Evolutionary conservation across 2,888 invertebrate genomes (phyloP).

Genomic region (Scaptomyza flava): DNA sequence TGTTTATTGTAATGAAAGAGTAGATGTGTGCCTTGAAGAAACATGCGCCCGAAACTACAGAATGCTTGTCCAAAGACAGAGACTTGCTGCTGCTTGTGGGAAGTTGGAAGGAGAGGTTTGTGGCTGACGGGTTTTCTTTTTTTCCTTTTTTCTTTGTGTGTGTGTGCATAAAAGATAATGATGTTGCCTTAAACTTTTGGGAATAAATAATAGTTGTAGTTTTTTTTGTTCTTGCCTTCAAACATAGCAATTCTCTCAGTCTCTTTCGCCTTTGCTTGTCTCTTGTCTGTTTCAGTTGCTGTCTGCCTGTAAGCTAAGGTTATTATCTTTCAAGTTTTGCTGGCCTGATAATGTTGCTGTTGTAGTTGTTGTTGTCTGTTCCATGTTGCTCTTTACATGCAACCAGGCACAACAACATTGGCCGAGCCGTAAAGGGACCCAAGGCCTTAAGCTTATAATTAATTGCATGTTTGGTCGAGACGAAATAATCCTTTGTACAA

Average conservation of each 20-base stretch:
- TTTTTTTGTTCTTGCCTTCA: constrained; percentile 2
- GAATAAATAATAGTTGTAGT: constrained; percentile 82
- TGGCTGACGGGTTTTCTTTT: constrained; percentile 16
- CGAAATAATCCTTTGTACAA: constrained; percentile 83
- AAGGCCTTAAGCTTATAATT: constrained; percentile 84
- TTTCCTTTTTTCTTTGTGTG: background rate
- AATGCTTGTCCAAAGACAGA: constrained; percentile 42
- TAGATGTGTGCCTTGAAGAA: constrained; percentile 60
- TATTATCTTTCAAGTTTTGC: constrained; percentile 81
- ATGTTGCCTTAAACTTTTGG: constrained; percentile 83
- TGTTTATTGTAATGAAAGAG: constrained; percentile 60
- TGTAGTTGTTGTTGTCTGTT: constrained; percentile 49
- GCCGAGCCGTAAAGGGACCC: constrained; percentile 76
- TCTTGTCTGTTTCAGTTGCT: constrained; percentile 44
- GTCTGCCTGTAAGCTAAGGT: constrained; percentile 71
- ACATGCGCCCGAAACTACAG: constrained; percentile 30
- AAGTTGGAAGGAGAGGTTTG: background rate
- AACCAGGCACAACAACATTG: constrained; percentile 64
- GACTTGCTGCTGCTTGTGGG: constrained; percentile 21
- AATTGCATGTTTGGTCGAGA: constrained; percentile 84
- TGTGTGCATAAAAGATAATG: constrained; percentile 82
- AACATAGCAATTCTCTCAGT: constrained; percentile 20
- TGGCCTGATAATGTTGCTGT: constrained; percentile 30
- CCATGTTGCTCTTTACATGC: constrained; percentile 60
- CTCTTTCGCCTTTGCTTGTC: constrained; percentile 8